A percentile compares a stretch with the other conserved stretches of the same genome.
Evolutionary conservation across 2,113 vertebrate species (phyloP).

Genomic region (Scomber scombrus): DNA sequence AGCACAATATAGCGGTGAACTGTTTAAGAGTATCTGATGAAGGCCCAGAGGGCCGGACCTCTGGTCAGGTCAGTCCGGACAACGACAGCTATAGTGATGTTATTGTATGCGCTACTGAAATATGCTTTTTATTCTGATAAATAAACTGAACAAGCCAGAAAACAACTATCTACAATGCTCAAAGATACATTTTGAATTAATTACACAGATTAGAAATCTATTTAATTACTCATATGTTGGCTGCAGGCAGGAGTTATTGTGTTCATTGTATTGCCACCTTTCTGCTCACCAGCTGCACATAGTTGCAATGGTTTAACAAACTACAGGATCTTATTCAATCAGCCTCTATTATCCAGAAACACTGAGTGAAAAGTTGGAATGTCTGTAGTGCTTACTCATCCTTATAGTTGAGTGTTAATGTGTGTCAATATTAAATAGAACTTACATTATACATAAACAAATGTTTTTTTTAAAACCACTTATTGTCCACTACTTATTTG

Average conservation of each 20-base stretch:
- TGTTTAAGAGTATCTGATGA: slow-evolving; percentile 50
- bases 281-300: slow-evolving; percentile 10
- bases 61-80: slow-evolving; percentile 17
- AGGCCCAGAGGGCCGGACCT: slow-evolving; percentile 31
- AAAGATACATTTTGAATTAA: slow-evolving; percentile 49
- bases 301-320: neutral
- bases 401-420: no score
- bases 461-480: neutral
- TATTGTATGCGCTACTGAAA: slow-evolving; percentile 25
- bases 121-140: slow-evolving; percentile 25
- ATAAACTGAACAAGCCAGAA: slow-evolving; percentile 17
- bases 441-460: no score
- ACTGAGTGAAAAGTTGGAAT: neutral
- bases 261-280: neutral
- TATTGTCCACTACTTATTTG: no score
- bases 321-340: neutral
- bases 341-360: neutral
- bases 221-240: slow-evolving; percentile 30
- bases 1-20: slow-evolving; percentile 52
- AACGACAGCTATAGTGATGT: slow-evolving; percentile 42
- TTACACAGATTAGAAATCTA: slow-evolving; percentile 40
- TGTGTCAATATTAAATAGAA: no score
- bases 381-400: no score
- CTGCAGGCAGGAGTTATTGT: slow-evolving; percentile 24
- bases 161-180: slow-evolving; percentile 13